phyloP scores from a whole-genome alignment of 2,797 vertebrate genomes.

The Pogoniulus pusillus region DNA sequence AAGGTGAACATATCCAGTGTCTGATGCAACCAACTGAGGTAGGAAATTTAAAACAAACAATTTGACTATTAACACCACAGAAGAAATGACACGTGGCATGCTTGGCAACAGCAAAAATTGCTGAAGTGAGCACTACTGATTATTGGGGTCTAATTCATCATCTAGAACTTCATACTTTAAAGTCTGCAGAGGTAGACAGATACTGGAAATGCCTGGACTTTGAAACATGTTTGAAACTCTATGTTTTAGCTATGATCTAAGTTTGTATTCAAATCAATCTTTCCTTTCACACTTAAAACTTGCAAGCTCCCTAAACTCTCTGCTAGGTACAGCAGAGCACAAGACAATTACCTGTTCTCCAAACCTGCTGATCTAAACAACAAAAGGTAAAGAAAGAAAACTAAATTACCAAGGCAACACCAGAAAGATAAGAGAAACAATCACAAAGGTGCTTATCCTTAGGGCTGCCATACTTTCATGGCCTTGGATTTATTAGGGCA shows the following conservation, averaged over 20 bases:
- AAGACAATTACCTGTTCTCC: background rate
- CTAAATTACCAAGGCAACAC: background rate
- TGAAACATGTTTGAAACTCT: background rate
- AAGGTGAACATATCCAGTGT: background rate
- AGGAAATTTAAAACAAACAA: background rate
- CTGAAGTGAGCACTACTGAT: background rate
- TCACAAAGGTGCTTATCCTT: background rate
- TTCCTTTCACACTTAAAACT: background rate
- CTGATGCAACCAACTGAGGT: background rate
- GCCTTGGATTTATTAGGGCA: background rate
- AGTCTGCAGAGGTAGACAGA: background rate
- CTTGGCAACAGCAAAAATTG: background rate
- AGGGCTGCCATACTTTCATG: background rate
- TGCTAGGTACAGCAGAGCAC: background rate
- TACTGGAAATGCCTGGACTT: background rate
- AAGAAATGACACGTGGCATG: background rate
- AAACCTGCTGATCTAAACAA: background rate
- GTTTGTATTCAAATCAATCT: background rate
- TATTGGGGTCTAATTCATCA: background rate
- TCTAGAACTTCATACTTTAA: background rate
- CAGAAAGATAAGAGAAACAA: background rate
- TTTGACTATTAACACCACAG: background rate
- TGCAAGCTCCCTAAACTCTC: background rate
- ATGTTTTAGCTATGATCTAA: rapidly evolving
- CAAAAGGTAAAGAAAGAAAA: background rate